Percentiles rank a stretch among this genome's conserved stretches.
These are phyloP conservation scores for Choloepus hoffmanni DNA, from an alignment of 2,113 vertebrate species.

Conservation along the genomic window DNA sequence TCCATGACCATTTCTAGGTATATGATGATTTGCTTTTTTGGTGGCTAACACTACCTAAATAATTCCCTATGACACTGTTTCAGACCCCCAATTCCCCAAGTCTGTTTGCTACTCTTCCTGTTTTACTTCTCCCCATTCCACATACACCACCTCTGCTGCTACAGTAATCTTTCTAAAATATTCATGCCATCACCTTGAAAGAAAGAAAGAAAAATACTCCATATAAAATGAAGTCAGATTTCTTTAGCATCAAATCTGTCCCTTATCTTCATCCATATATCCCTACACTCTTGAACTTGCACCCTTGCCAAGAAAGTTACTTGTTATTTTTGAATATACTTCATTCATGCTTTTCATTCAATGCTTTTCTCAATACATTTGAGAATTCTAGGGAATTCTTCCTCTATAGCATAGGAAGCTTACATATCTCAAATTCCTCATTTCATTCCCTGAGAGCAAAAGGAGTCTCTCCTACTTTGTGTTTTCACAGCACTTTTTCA, in stretches of 20 bases:
- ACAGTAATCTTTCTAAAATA: background rate
- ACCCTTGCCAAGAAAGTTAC: background rate
- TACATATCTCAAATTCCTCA: background rate
- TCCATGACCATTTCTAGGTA: background rate
- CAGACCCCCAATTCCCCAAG: no score
- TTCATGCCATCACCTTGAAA: background rate
- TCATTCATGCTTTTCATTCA: background rate
- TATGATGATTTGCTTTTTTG: background rate
- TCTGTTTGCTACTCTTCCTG: background rate
- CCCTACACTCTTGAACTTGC: background rate
- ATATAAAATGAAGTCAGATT: background rate
- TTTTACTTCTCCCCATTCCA: background rate
- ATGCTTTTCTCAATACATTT: background rate
- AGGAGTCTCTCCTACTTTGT: background rate
- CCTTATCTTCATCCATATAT: background rate
- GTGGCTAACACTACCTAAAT: background rate
- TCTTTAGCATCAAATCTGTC: background rate
- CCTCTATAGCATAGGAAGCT: background rate
- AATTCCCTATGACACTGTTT: background rate
- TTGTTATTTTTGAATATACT: background rate
- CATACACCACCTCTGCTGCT: background rate
- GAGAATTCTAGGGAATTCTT: background rate
- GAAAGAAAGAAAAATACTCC: background rate
- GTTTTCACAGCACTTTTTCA: background rate
- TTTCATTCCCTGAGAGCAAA: background rate